phyloP scores from a whole-genome alignment of 2,797 vertebrate genomes.

The Apogon hyalosoma region DNA sequence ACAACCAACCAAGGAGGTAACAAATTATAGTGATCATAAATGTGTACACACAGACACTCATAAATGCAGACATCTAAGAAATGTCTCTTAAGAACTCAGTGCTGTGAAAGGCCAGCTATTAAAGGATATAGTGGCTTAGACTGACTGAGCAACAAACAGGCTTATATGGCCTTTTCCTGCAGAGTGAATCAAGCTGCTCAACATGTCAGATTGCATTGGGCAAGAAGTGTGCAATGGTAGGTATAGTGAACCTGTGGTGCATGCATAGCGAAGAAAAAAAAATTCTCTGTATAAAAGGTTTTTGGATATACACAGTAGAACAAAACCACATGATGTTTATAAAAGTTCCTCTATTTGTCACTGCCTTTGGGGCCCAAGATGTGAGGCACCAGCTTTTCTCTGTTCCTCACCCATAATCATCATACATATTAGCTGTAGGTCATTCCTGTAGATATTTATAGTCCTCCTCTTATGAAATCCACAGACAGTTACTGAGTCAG shows the following conservation, averaged over 20 bases:
- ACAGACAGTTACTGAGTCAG: conserved; percentile 69
- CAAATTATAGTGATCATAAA: conserved; percentile 27
- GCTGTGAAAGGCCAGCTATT: conserved; percentile 43
- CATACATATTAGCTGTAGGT: conserved; percentile 68
- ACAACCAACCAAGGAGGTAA: conserved; percentile 7
- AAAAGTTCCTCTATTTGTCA: conserved; percentile 34
- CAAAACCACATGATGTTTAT: conserved; percentile 25
- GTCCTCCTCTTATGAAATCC: conserved; percentile 71
- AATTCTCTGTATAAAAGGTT: not conserved
- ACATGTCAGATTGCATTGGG: conserved; percentile 39
- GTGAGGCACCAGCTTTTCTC: conserved; percentile 36
- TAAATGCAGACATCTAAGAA: conserved; percentile 16
- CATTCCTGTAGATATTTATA: conserved; percentile 77
- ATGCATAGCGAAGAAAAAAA: not conserved
- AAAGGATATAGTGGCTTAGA: conserved; percentile 60
- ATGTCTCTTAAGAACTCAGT: conserved; percentile 20
- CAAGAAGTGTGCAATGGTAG: not conserved
- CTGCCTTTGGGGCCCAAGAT: conserved; percentile 24
- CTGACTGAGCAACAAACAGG: conserved; percentile 54
- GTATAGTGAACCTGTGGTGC: not conserved
- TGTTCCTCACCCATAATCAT: conserved; percentile 67
- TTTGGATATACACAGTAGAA: conserved; percentile 7
- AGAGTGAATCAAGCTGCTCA: conserved; percentile 51
- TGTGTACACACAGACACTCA: not conserved
- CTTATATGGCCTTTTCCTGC: conserved; percentile 36